These are phyloP conservation scores for Lordiphosa mommai DNA, from an alignment of 1,140 invertebrate genomes.

Conservation along the genomic window DNA sequence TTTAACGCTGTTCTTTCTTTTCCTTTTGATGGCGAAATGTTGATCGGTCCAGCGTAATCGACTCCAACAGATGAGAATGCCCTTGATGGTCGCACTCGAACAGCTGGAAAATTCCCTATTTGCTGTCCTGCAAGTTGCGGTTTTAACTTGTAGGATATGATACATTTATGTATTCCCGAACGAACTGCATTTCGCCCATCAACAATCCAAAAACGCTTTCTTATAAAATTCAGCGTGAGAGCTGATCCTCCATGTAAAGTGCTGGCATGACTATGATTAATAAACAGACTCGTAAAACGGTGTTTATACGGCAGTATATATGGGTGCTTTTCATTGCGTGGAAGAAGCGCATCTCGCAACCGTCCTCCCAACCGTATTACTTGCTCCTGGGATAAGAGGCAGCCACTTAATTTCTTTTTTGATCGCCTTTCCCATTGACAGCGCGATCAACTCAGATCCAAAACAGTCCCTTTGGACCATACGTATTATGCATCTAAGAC, in stretches of 20 bases:
- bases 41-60: too few relatives aligned
- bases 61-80: background rate
- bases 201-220: background rate
- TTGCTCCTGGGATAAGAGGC: background rate
- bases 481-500: background rate
- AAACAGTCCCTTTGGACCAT: background rate
- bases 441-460: background rate
- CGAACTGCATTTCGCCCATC: background rate
- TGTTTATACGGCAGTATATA: background rate
- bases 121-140: background rate
- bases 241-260: background rate
- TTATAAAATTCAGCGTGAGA: background rate
- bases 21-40: background rate
- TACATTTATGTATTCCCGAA: too few relatives aligned
- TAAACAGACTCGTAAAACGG: background rate
- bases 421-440: background rate
- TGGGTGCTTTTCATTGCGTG: background rate
- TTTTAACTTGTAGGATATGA: too few relatives aligned
- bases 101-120: background rate
- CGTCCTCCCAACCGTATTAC: background rate
- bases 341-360: background rate
- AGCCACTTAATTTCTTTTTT: background rate
- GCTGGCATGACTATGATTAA: background rate
- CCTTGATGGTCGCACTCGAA: background rate
- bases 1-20: background rate